Conservation (phyloP, 2,888 invertebrate genomes). For the Rhopalosiphum nymphaeae region DNA sequence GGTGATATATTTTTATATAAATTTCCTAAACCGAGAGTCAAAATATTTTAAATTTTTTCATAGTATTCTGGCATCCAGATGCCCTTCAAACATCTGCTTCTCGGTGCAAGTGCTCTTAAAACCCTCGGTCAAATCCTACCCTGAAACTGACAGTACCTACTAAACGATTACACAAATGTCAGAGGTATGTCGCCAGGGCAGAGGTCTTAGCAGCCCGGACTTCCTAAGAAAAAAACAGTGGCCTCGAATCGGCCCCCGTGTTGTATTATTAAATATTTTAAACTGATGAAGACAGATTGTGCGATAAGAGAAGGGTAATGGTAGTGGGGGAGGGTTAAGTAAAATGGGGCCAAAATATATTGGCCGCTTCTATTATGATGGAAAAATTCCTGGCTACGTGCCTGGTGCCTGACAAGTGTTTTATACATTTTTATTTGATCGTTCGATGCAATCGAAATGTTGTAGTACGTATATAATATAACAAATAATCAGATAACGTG, state of each 20-base stretch:
- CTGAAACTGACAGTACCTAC: not conserved
- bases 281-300: no score
- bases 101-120: no score
- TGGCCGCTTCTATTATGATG: not conserved
- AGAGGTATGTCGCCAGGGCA: not conserved
- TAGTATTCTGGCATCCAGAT: no score
- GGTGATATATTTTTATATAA: no score
- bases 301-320: not conserved
- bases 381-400: not conserved
- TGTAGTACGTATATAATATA: not conserved
- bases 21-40: no score
- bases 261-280: not conserved
- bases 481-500: not conserved
- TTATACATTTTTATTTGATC: not conserved
- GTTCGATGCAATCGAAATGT: not conserved
- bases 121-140: no score
- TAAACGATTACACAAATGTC: not conserved
- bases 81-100: no score
- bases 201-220: not conserved
- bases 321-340: not conserved
- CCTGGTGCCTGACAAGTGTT: not conserved
- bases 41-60: no score
- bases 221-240: not conserved
- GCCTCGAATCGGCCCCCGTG: not conserved
- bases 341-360: not conserved